Evolutionary conservation across 2,113 vertebrate species (phyloP), one percentile per base, ranked within the genome.

Genomic region (Thalassoma bifasciatum): DNA sequence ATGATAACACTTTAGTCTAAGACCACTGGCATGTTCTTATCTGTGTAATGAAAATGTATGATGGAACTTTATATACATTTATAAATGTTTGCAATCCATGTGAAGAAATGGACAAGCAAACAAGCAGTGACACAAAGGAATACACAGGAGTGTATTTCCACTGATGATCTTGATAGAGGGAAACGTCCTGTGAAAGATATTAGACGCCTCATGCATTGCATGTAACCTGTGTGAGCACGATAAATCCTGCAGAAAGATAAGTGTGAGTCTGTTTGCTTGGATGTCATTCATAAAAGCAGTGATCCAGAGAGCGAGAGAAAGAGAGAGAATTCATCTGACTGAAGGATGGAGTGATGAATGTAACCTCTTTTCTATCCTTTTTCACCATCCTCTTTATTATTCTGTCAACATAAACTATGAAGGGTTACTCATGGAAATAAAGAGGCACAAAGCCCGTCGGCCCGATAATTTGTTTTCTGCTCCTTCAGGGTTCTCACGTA

Each of bases 401-500:
- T 88, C 89, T 75, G 77, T 91, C 88, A 90, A 88, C 83, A 79
- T 75, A 82, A 80, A 86, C 85, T 77, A 81, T 74, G 70, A 88
- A 88, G 77, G 51, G 79, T 90, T 84, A 82, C 86, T 89, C 81
- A 67, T 82, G 79, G 75, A 87, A 91, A 92, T 90, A 88, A 90
- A 91, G 72, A 81, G 52, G 82, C 66, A 71, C 68, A 78, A 79
- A 69, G 86, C 78, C 85, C 75, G 69, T 62, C 81, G 77, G 83
- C 74, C 73, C 80, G 81, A 84, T 90, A 64, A 90, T 93, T 88
- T 86, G 81, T 91, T 93, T 87, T 90, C 79, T 83, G 81, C 79
- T 83, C 77, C 84, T 91, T 85, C 74, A 82, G 79, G 84, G 80
- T 91, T 88, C 82, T 85, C 64, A 63, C 17, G 36, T 77, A 66